Evolutionary conservation across 2,888 invertebrate genomes (phyloP).

Genomic region (Elmis aenea): DNA sequence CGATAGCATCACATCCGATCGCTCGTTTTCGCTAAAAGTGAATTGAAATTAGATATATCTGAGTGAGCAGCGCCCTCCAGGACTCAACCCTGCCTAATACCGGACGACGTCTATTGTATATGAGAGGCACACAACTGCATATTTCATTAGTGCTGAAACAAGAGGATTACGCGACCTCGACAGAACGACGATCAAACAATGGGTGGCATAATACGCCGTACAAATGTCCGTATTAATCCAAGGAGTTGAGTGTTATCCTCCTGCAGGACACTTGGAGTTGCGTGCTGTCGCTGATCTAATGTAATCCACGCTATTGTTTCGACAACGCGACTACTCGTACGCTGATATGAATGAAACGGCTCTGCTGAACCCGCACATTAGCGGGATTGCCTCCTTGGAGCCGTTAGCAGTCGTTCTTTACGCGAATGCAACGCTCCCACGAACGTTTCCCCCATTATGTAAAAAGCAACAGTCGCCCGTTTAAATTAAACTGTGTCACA

Average conservation of each 20-base stretch:
- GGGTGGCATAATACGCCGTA: slow-evolving; percentile 34
- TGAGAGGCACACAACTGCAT: slow-evolving; percentile 36
- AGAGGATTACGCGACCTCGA: slow-evolving; percentile 36
- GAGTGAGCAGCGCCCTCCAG: slow-evolving; percentile 19
- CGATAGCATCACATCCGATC: slow-evolving; percentile 32
- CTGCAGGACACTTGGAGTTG: slow-evolving; percentile 28
- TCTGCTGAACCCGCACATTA: slow-evolving; percentile 20
- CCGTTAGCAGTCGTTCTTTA: too few species aligned
- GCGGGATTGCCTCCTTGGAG: slow-evolving; percentile 22
- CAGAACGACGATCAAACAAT: slow-evolving; percentile 34
- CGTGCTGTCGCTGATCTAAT: slow-evolving; percentile 29
- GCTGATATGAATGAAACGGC: slow-evolving; percentile 7
- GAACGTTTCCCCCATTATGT: too few species aligned
- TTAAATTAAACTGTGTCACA: too few species aligned
- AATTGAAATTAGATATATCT: slow-evolving; percentile 30
- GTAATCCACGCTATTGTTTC: slow-evolving; percentile 29
- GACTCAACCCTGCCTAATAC: slow-evolving; percentile 21
- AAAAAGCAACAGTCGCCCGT: too few species aligned
- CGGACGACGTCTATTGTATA: slow-evolving; percentile 34
- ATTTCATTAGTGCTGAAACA: slow-evolving; percentile 37
- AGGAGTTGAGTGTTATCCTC: slow-evolving; percentile 25
- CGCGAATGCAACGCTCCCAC: too few species aligned
- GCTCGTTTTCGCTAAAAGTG: slow-evolving; percentile 27
- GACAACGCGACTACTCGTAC: neutral
- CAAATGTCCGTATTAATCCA: slow-evolving; percentile 37